phyloP scores from a whole-genome alignment of 2,797 vertebrate species.

The Myotis vivesi region DNA sequence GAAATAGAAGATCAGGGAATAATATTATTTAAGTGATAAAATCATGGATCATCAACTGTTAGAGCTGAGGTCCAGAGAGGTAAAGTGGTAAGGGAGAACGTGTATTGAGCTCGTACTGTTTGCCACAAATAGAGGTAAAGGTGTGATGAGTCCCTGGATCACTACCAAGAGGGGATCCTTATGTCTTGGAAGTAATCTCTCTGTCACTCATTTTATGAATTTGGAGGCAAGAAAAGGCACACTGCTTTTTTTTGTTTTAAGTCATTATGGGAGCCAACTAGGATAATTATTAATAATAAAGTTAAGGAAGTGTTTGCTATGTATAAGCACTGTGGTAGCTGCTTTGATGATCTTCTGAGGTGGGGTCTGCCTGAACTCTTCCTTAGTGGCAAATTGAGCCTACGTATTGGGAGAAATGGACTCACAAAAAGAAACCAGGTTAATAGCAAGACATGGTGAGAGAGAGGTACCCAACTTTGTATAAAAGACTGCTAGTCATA shows the following conservation, averaged over 20 bases:
- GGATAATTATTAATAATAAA: background rate
- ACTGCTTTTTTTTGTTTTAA: background rate
- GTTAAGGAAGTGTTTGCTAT: background rate
- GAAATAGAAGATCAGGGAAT: background rate
- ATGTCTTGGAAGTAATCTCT: background rate
- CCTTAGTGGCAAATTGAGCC: background rate
- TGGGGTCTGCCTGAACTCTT: background rate
- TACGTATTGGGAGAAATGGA: background rate
- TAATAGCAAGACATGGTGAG: background rate
- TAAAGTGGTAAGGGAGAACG: background rate
- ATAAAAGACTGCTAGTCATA: background rate
- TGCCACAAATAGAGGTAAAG: background rate
- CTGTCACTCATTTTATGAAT: background rate
- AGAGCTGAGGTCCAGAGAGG: background rate
- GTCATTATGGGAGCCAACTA: background rate
- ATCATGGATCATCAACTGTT: background rate
- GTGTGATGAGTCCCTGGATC: fast-evolving
- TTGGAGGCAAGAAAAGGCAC: background rate
- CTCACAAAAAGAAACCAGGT: background rate
- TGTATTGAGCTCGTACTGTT: background rate
- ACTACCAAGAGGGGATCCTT: background rate
- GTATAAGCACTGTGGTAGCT: background rate
- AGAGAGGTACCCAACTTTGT: background rate
- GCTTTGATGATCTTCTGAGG: background rate
- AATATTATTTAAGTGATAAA: background rate